These are phyloP conservation scores for Habrosyne pyritoides DNA, from an alignment of 2,888 invertebrate species.

Conservation along the genomic window DNA sequence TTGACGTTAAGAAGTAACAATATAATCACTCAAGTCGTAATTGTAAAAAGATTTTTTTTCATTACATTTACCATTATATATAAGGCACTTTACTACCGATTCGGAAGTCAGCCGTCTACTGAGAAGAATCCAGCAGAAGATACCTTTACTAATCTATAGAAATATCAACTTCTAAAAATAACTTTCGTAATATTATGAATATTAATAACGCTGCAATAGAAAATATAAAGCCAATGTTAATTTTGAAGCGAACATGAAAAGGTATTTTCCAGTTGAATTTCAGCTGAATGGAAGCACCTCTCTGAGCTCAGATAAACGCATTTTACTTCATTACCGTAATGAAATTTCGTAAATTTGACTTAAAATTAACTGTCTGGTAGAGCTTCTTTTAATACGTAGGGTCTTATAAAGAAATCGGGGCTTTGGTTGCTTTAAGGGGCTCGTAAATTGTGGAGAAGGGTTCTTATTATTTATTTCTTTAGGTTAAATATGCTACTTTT, in stretches of 20 bases:
- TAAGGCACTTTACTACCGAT: too few species aligned
- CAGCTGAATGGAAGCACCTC: conserved; percentile 40
- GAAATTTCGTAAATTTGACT: conserved; percentile 69
- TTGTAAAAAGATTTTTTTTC: too few species aligned
- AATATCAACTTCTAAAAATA: not conserved
- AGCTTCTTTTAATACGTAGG: conserved; percentile 60
- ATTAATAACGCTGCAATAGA: not conserved
- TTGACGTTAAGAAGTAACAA: too few species aligned
- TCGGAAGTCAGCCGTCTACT: too few species aligned
- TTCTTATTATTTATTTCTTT: conserved; percentile 15
- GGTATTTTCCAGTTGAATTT: conserved; percentile 40
- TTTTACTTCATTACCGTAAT: conserved; percentile 72
- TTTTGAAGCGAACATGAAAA: conserved; percentile 37
- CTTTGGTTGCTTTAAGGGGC: conserved; percentile 13
- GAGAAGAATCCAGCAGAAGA: too few species aligned
- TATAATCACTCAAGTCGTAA: too few species aligned
- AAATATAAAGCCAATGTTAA: conserved; percentile 25
- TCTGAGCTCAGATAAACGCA: conserved; percentile 56
- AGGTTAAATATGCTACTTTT: too few species aligned
- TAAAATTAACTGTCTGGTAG: conserved; percentile 68
- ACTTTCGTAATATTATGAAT: not conserved
- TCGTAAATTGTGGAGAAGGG: conserved; percentile 30
- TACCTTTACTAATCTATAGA: not conserved
- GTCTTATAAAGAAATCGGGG: conserved; percentile 64
- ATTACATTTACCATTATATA: too few species aligned